These are phyloP conservation scores for Lasioglossum morio DNA, from an alignment of 2,888 invertebrate genomes.

Conservation along the genomic window DNA sequence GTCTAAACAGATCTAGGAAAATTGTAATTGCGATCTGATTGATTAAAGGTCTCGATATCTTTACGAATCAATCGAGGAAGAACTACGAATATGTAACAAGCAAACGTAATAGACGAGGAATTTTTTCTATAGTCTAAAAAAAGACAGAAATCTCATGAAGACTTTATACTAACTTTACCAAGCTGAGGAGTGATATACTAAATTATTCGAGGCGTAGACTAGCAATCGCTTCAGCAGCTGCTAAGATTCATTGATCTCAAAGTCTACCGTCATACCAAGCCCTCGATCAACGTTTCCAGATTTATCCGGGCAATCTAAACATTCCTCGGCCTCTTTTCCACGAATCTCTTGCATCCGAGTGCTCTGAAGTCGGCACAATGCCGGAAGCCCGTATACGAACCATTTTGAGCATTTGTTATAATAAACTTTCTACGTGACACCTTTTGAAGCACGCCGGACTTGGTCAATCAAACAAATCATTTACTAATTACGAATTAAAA, in stretches of 20 bases:
- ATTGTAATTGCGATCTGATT: background rate
- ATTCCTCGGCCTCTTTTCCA: background rate
- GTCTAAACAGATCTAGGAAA: background rate
- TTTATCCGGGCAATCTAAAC: background rate
- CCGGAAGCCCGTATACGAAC: conserved; percentile 17
- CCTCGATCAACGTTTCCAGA: background rate
- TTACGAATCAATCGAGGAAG: no score
- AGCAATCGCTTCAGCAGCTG: background rate
- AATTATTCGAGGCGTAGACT: background rate
- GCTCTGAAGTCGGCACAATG: conserved; percentile 3
- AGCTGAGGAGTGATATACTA: background rate
- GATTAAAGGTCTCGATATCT: background rate
- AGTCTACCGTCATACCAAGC: background rate
- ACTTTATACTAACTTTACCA: background rate
- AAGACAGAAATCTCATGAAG: no score
- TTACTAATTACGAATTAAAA: no score
- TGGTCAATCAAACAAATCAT: no score
- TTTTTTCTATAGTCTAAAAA: no score
- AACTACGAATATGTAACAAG: no score
- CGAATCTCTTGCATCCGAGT: background rate
- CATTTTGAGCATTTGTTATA: background rate
- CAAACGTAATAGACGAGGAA: no score
- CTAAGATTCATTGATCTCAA: background rate
- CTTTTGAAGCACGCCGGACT: background rate
- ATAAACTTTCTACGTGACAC: background rate